Conservation (phyloP, 2,797 vertebrate species). For the Melanotaenia maccullochi region DNA sequence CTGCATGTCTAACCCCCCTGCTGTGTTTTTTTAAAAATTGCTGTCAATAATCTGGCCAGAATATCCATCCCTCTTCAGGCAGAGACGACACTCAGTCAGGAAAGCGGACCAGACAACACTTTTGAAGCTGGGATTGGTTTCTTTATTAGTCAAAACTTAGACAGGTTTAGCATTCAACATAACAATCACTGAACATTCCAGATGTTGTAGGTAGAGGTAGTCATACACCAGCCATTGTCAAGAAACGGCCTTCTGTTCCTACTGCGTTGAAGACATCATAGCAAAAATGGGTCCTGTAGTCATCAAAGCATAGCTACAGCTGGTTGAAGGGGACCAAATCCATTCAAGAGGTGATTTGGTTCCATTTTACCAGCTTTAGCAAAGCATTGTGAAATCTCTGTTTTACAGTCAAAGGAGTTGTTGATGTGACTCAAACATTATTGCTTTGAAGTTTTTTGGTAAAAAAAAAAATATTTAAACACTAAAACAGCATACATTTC, state of each 20-base stretch:
- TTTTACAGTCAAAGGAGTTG: conserved; percentile 35
- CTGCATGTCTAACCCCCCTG: conserved; percentile 50
- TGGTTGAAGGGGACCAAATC: conserved; percentile 99
- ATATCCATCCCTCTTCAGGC: conserved; percentile 61
- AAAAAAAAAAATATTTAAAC: background rate
- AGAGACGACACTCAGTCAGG: conserved; percentile 59
- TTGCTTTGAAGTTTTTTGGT: background rate
- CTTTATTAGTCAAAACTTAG: conserved; percentile 65
- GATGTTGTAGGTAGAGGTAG: conserved; percentile 34
- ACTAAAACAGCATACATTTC: conserved; percentile 21
- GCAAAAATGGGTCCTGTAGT: conserved; percentile 81
- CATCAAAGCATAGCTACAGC: conserved; percentile 99
- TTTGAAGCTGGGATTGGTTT: conserved; percentile 51
- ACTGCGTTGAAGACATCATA: conserved; percentile 40
- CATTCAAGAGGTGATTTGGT: conserved; percentile 99
- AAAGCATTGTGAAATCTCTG: conserved; percentile 91
- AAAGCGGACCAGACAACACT: conserved; percentile 66
- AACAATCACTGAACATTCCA: conserved; percentile 47
- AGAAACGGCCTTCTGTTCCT: conserved; percentile 24
- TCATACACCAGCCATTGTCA: conserved; percentile 33
- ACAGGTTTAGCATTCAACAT: conserved; percentile 56
- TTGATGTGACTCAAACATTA: conserved; percentile 17
- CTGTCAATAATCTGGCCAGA: conserved; percentile 61
- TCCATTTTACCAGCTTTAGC: conserved; percentile 99
- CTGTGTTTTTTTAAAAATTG: conserved; percentile 65